Base-by-base conservation (phyloP, 1,140 invertebrate genomes). In the Drosophila ogumai region DNA sequence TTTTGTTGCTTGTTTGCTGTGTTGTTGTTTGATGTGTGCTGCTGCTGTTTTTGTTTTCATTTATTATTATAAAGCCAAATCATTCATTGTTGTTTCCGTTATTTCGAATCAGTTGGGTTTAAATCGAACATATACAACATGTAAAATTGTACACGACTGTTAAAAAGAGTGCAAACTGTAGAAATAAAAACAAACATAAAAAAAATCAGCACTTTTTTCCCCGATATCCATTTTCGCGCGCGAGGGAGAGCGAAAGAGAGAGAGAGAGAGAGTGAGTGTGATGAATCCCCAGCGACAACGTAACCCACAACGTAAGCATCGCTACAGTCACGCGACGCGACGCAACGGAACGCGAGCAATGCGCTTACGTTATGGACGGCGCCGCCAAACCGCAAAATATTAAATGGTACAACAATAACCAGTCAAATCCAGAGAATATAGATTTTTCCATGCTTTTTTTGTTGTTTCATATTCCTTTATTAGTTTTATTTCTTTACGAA, bases 141-240 rank as follows among this genome's bases (percentile, higher is more conserved):
- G 58, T 63, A 78, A 61, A 55, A 84, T 75, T 84, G 65, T 59
- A 79, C 81, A 82, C 79, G 76, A 82, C 47, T 84, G 65, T 77
- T 68, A 69, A 73, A 55, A 49, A 25, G n/a, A 32, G 55, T 72
- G 76, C 65, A 84, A 55, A 84, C 81, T 82, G 61, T 52, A 63
- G 66, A 77, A 52, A 69, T 69, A 74, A 79, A 84, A 84, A 67
- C 65, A 61, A 67, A 59, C 52, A 55, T n/a, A 38, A 22, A 67
- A 52, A 49, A 47, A 49, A 75, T 57, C 31, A 56, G 57, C 61
- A 66, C 67, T 56, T 56, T 56, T 43, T 68, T 36, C n/a, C 28
- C 8, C 3, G 34, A 49, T 22, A 25, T 32, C 31, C 4, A 47
- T 64, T 46, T 34, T 31, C 60, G 66, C 63, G 69, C 43, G 68